Percentiles rank a stretch among this genome's conserved stretches.
phyloP scores from a whole-genome alignment of 1,140 invertebrate species.

The Orius insidiosus region DNA sequence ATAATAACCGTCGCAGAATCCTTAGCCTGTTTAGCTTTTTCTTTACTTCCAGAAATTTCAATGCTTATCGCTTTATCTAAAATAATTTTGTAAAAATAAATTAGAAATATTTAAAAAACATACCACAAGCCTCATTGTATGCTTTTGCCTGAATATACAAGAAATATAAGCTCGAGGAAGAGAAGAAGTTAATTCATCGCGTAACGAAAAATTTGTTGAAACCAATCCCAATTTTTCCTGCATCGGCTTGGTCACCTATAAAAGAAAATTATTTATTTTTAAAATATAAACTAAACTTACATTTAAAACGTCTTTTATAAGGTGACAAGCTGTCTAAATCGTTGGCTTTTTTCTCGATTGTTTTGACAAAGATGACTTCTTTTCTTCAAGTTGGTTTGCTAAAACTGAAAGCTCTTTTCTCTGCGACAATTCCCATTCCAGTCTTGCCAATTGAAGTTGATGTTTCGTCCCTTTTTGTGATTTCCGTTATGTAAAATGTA shows the following conservation, averaged over 20 bases:
- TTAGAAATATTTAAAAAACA: constrained; percentile 5
- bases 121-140: constrained; percentile 46
- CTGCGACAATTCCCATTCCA: constrained; percentile 86
- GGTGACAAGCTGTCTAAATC: constrained; percentile 65
- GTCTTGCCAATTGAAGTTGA: constrained; percentile 60
- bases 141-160: constrained; percentile 70
- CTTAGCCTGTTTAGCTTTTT: constrained; percentile 27
- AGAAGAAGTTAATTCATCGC: constrained; percentile 54
- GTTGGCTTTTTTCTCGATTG: constrained; percentile 62
- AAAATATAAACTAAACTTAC: constrained; percentile 25
- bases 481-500: constrained; percentile 33
- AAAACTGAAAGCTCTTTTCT: constrained; percentile 62
- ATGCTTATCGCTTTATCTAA: constrained; percentile 1
- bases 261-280: not conserved
- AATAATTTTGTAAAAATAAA: not conserved
- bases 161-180: constrained; percentile 72
- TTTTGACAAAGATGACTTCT: constrained; percentile 54
- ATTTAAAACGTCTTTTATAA: constrained; percentile 52
- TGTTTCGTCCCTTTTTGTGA: constrained; percentile 53
- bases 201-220: constrained; percentile 55
- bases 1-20: not conserved
- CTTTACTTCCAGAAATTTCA: constrained; percentile 32
- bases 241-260: constrained; percentile 69
- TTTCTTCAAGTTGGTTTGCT: constrained; percentile 54
- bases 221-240: constrained; percentile 72